Conservation (phyloP, 2,888 invertebrate genomes). For the Acanthosepion esculentum region DNA sequence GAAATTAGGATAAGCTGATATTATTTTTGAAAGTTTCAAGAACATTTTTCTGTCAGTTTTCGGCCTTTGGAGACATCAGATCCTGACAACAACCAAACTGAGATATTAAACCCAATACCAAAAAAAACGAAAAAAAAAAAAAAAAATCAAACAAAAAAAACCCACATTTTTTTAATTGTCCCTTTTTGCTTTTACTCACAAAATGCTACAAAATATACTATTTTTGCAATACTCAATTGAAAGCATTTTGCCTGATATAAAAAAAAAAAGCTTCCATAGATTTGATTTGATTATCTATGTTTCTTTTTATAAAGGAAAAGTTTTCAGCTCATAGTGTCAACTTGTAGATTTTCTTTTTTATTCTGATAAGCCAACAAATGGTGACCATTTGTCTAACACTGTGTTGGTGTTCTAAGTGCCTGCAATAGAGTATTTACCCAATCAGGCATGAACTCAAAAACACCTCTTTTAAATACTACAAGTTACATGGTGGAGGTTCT, state of each 20-base stretch:
- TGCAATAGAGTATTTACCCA: too few relatives aligned
- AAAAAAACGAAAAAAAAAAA: not conserved
- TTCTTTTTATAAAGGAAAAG: not conserved
- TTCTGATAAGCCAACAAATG: too few relatives aligned
- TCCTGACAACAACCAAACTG: not conserved
- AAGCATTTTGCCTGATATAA: not conserved
- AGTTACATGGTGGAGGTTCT: too few relatives aligned
- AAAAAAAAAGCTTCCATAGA: not conserved
- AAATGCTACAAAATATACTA: not conserved
- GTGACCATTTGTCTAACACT: too few relatives aligned
- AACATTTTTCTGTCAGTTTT: conserved; percentile 22
- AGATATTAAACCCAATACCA: not conserved
- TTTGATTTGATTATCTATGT: not conserved
- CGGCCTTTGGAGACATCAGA: not conserved
- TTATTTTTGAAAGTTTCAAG: not conserved
- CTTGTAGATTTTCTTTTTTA: too few relatives aligned
- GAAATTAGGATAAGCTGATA: conserved; percentile 22
- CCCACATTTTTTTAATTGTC: not conserved
- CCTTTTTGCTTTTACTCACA: not conserved
- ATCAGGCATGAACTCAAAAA: too few relatives aligned
- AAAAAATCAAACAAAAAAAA: too few relatives aligned
- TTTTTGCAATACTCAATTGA: not conserved
- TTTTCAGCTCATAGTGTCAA: not conserved
- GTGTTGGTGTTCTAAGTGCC: too few relatives aligned
- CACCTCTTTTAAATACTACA: too few relatives aligned